Evolutionary conservation across 1,140 invertebrate species (phyloP).

Genomic region (Bombyx mandarina): DNA sequence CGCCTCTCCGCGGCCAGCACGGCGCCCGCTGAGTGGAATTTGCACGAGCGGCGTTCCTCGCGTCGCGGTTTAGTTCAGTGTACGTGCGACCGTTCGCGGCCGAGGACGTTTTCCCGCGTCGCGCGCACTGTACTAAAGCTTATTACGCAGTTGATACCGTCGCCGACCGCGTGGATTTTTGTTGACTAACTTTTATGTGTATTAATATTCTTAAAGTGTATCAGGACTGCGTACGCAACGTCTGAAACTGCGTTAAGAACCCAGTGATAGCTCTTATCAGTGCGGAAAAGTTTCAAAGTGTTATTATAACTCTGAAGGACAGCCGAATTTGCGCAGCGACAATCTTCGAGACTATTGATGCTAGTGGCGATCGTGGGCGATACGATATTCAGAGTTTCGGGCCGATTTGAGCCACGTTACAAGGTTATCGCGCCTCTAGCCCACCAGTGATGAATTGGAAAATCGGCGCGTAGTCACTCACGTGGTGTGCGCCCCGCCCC

Average conservation of each 20-base stretch:
- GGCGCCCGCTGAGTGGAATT: slow-evolving; percentile 53
- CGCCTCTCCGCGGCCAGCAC: slow-evolving; percentile 33
- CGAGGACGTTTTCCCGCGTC: slow-evolving; percentile 40
- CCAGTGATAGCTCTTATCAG: slow-evolving; percentile 53
- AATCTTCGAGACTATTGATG: slow-evolving; percentile 26
- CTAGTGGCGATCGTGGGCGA: slow-evolving; percentile 35
- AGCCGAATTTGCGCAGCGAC: slow-evolving; percentile 29
- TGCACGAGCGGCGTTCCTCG: slow-evolving; percentile 47
- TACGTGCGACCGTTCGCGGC: slow-evolving; percentile 57
- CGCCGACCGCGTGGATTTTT: slow-evolving; percentile 55
- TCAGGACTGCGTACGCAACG: neutral
- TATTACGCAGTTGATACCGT: slow-evolving; percentile 64
- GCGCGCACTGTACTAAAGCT: slow-evolving; percentile 33
- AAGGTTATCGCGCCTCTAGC: slow-evolving; percentile 65
- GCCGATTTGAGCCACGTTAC: slow-evolving; percentile 55
- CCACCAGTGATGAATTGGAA: slow-evolving; percentile 68
- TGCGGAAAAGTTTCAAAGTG: slow-evolving; percentile 54
- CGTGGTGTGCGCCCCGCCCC: slow-evolving; percentile 62
- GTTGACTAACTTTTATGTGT: slow-evolving; percentile 20
- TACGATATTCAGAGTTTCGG: slow-evolving; percentile 36
- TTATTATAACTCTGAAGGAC: slow-evolving; percentile 28
- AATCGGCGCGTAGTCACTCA: slow-evolving; percentile 70
- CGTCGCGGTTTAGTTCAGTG: slow-evolving; percentile 51
- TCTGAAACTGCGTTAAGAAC: slow-evolving; percentile 11
- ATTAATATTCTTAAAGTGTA: slow-evolving; percentile 2